A percentile compares a stretch with the other conserved stretches of the same genome.
These are phyloP conservation scores for Anas platyrhynchos DNA, from an alignment of 2,113 vertebrate genomes.

Conservation along the genomic window DNA sequence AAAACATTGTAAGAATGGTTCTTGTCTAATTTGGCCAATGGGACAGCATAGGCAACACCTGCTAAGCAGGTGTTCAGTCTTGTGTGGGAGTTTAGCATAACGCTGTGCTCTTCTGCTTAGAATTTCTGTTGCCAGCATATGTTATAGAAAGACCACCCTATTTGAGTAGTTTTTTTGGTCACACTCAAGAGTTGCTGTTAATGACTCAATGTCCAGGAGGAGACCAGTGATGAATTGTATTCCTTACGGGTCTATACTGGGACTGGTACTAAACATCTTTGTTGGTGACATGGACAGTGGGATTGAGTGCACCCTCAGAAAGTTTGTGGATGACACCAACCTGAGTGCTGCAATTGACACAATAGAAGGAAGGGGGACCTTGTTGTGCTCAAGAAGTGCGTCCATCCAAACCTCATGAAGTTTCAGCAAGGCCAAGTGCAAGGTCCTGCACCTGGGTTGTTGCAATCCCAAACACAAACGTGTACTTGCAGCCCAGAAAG, in stretches of 20 bases:
- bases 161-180: neutral
- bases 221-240: neutral
- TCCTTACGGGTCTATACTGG: neutral
- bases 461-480: neutral
- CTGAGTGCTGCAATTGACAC: neutral
- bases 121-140: neutral
- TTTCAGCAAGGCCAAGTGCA: neutral
- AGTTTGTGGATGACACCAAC: neutral
- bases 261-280: neutral
- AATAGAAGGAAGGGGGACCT: neutral
- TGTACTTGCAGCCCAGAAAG: neutral
- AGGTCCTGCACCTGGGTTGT: neutral
- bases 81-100: neutral
- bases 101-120: neutral
- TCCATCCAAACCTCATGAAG: neutral
- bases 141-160: neutral
- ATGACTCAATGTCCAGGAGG: neutral
- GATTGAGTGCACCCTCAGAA: neutral
- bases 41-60: neutral
- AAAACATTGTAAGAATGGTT: accelerated
- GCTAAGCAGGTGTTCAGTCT: neutral
- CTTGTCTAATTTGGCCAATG: neutral
- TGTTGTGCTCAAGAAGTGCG: neutral
- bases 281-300: neutral
- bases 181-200: neutral